A percentile compares a stretch with the other conserved stretches of the same genome.
phyloP scores from a whole-genome alignment of 2,888 invertebrate species.

The Portevinia maculata region DNA sequence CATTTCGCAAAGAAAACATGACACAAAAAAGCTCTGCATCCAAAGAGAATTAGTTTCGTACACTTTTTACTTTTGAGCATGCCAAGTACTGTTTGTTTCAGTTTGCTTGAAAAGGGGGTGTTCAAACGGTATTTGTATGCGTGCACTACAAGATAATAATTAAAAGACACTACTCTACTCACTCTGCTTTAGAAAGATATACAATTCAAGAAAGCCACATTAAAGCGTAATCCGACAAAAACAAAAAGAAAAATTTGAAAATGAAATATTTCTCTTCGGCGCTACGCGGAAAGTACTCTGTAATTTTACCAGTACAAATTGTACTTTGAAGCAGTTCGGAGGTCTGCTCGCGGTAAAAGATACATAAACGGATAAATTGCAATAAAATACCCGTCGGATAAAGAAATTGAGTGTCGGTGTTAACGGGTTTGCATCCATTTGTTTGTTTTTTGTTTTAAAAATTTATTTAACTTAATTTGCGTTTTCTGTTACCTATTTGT shows the following conservation, averaged over 20 bases:
- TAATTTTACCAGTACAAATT: conserved; percentile 78
- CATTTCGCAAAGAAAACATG: conserved; percentile 35
- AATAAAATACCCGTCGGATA: conserved; percentile 6
- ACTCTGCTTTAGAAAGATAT: conserved; percentile 26
- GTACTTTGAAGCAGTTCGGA: conserved; percentile 79
- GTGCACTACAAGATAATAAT: conserved; percentile 18
- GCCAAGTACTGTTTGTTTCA: conserved; percentile 65
- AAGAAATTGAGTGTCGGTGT: not conserved
- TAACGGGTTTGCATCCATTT: not conserved
- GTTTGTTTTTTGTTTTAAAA: not conserved
- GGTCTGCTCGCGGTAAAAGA: conserved; percentile 73
- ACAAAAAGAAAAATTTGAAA: conserved; percentile 34
- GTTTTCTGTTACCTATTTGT: not conserved
- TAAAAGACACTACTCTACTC: conserved; percentile 12
- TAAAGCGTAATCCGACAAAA: conserved; percentile 47
- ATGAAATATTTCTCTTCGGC: conserved; percentile 50
- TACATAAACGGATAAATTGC: not conserved
- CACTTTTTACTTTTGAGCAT: conserved; percentile 6
- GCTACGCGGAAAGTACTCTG: conserved; percentile 57
- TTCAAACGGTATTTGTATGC: conserved; percentile 36
- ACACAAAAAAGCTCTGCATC: conserved; percentile 40
- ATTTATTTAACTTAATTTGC: not conserved
- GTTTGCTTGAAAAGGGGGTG: conserved; percentile 64
- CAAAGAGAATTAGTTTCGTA: not conserved
- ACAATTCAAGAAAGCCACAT: conserved; percentile 61